Base-by-base conservation (phyloP, 2,888 invertebrate species). In the Cosmopolites sordidus region DNA sequence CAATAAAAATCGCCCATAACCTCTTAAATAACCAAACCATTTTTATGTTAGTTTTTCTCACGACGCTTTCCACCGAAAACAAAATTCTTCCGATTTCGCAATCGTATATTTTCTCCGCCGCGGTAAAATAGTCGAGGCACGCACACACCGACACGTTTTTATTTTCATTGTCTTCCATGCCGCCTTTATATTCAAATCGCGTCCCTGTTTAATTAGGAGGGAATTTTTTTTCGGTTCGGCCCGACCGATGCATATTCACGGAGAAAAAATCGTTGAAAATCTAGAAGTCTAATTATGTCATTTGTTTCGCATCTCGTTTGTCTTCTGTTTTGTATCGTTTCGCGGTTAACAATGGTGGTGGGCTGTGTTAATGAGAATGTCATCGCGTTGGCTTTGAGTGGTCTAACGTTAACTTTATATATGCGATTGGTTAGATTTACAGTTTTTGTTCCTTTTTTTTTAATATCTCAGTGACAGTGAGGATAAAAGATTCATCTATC, bases 231-330 rank as follows among this genome's bases (percentile, higher is more conserved):
- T 12, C n/a, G 12, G n/a, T n/a, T 2, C 12, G 4, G n/a, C 12
- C 15, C 12, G 16, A 15, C 49, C 38, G 16, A 45, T 54, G 54
- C 50, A 55, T 55, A 55, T 51, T 51, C 51, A 51, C 22, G 15
- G 16, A 16, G 48, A 51, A 33, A 27, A 54, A 55, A 47, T 55
- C 33, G 22, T 22, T 12, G 43, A 40, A 29, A 50, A 55, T 55
- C 55, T 55, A 55, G 55, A 51, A 51, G 55, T 55, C 48, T 43
- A 55, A 55, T 55, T 55, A 48, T 51, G 47, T 55, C 55, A 51
- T 47, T 55, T 48, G 54, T 54, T 54, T 42, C 38, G 54, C 46
- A 43, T 54, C 39, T 50, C 41, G 41, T 50, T 50, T 54, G 46
- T 55, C 39, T 45, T 48, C 43, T 12, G 22, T 45, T 51, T 39